These are phyloP conservation scores for Halictus quadricinctus DNA, from an alignment of 2,888 invertebrate species.

Conservation along the genomic window DNA sequence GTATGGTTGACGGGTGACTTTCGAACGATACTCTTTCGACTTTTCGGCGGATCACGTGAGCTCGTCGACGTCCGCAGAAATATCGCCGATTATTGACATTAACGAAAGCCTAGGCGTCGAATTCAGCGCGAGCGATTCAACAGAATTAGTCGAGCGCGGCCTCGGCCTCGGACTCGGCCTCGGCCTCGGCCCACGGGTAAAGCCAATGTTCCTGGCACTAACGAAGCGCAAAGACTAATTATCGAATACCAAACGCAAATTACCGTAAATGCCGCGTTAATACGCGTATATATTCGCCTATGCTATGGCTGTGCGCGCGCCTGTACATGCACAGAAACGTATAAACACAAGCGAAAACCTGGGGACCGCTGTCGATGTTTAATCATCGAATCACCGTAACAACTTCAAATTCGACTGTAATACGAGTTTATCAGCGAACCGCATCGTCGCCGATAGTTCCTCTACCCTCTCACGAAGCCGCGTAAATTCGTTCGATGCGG, in stretches of 20 bases:
- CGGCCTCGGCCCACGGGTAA: background rate
- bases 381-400: conserved; percentile 66
- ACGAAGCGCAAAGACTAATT: conserved; percentile 66
- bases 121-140: conserved; percentile 18
- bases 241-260: conserved; percentile 55
- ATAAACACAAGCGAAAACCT: conserved; percentile 42
- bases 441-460: conserved; percentile 47
- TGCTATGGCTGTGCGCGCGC: background rate
- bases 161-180: background rate
- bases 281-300: conserved; percentile 35
- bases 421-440: conserved; percentile 65
- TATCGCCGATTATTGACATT: background rate
- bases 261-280: conserved; percentile 60
- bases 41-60: background rate
- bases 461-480: conserved; percentile 42
- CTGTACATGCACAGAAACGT: conserved; percentile 5
- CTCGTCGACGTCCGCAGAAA: background rate
- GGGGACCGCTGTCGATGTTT: conserved; percentile 58
- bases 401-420: conserved; percentile 69
- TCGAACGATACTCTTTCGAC: background rate
- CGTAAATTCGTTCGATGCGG: conserved; percentile 33
- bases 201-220: conserved; percentile 30
- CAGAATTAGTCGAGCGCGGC: conserved; percentile 12
- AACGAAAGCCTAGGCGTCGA: background rate
- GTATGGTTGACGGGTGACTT: background rate